Conservation (phyloP, 2,888 invertebrate genomes). For the Leptinotarsa juncta region DNA sequence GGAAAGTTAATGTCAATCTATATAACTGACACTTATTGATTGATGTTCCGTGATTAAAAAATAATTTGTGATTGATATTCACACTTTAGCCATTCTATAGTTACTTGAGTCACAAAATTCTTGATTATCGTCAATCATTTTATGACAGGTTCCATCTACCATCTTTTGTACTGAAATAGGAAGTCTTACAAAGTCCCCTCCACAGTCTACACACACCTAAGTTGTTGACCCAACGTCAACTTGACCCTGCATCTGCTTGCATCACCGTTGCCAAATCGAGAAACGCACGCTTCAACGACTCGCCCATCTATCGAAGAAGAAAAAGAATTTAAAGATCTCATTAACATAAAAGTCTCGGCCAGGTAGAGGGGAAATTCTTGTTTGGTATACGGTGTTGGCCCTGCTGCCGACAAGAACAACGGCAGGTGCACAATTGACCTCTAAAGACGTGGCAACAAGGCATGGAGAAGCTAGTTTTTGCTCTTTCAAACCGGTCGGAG, state of each 20-base stretch:
- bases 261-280: constrained; percentile 38
- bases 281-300: background rate
- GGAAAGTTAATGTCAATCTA: too few species aligned
- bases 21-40: too few species aligned
- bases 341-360: constrained; percentile 36
- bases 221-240: constrained; percentile 41
- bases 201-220: constrained; percentile 29
- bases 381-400: constrained; percentile 20
- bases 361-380: constrained; percentile 31
- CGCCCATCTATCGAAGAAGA: constrained; percentile 18
- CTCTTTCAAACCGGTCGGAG: constrained; percentile 48
- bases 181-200: constrained; percentile 5
- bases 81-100: too few species aligned
- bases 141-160: background rate
- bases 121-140: too few species aligned
- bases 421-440: constrained; percentile 51
- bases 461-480: constrained; percentile 45
- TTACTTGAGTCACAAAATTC: too few species aligned
- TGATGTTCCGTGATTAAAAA: too few species aligned
- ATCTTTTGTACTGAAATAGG: constrained; percentile 2
- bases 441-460: constrained; percentile 47
- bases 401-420: constrained; percentile 30
- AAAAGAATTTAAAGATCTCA: constrained; percentile 41
- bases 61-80: too few species aligned
- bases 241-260: constrained; percentile 41